A percentile compares a stretch with the other conserved stretches of the same genome.
Conservation (phyloP, 2,113 vertebrate species). For the Girardinichthys multiradiatus region DNA sequence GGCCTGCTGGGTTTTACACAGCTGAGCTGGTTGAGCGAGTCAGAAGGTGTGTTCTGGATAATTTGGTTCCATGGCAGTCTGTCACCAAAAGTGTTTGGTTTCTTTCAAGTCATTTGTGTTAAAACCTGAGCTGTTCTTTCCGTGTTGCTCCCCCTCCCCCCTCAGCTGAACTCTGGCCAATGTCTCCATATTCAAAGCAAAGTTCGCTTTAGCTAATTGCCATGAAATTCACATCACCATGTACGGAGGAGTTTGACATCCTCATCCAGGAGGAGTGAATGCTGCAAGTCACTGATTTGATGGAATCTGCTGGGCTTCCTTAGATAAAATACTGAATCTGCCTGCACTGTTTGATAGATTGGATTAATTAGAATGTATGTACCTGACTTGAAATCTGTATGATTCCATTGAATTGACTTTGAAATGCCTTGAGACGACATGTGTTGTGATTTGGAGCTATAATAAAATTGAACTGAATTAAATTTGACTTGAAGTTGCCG, state of each 20-base stretch:
- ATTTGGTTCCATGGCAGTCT: slow-evolving; percentile 36
- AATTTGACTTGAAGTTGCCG: slow-evolving; percentile 15
- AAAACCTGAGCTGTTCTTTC: slow-evolving; percentile 30
- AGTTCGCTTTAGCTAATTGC: slow-evolving; percentile 53
- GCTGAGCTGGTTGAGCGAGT: slow-evolving; percentile 20
- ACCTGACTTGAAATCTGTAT: no score
- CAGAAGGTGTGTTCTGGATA: slow-evolving; percentile 30
- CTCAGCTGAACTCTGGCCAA: slow-evolving; percentile 45
- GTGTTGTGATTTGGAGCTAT: no score
- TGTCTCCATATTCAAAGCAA: slow-evolving; percentile 55
- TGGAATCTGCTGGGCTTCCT: no score
- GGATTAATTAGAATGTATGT: no score
- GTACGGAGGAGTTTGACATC: slow-evolving; percentile 23
- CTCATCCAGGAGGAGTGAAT: no score
- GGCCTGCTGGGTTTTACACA: slow-evolving; percentile 19
- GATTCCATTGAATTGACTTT: no score
- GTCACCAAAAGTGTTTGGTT: slow-evolving; percentile 51
- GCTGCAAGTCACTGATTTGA: no score
- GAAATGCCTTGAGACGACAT: no score
- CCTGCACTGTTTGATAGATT: no score
- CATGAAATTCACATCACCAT: slow-evolving; percentile 19
- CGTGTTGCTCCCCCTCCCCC: slow-evolving; percentile 15
- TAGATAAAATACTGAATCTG: no score
- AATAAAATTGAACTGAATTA: no score
- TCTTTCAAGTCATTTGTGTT: slow-evolving; percentile 44